Evolutionary conservation across 2,888 invertebrate species (phyloP).

Genomic region (Catonia carolina): DNA sequence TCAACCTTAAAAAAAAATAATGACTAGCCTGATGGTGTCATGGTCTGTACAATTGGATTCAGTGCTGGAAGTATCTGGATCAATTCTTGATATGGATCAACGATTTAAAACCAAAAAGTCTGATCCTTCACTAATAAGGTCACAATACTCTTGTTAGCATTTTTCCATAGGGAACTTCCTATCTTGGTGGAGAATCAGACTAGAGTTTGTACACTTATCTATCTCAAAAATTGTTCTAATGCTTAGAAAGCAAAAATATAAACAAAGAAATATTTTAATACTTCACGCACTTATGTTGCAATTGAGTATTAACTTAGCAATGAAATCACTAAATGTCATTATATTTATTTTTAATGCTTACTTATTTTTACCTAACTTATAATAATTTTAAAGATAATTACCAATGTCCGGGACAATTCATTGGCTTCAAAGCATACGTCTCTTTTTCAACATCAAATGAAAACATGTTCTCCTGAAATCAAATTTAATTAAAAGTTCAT

Average conservation of each 20-base stretch:
- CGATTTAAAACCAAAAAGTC: too few species aligned
- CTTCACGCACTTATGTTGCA: not conserved
- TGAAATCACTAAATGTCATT: not conserved
- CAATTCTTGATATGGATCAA: too few species aligned
- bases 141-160: too few species aligned
- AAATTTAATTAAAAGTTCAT: conserved; percentile 22
- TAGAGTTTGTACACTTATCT: too few species aligned
- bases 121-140: too few species aligned
- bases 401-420: conserved; percentile 99
- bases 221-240: too few species aligned
- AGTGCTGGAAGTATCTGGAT: too few species aligned
- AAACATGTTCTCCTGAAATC: conserved; percentile 82
- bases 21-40: too few species aligned
- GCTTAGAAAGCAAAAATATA: not conserved
- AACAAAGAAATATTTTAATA: not conserved
- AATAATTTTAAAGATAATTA: conserved; percentile 42
- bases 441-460: conserved; percentile 94
- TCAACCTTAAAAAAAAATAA: too few species aligned
- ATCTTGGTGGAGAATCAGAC: too few species aligned
- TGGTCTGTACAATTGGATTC: too few species aligned
- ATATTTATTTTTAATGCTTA: not conserved
- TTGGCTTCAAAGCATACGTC: conserved; percentile 93
- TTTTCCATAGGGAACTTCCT: too few species aligned
- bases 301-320: not conserved
- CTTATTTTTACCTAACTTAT: not conserved